Conservation (phyloP, 1,140 invertebrate species). For the Nasonia vitripennis region DNA sequence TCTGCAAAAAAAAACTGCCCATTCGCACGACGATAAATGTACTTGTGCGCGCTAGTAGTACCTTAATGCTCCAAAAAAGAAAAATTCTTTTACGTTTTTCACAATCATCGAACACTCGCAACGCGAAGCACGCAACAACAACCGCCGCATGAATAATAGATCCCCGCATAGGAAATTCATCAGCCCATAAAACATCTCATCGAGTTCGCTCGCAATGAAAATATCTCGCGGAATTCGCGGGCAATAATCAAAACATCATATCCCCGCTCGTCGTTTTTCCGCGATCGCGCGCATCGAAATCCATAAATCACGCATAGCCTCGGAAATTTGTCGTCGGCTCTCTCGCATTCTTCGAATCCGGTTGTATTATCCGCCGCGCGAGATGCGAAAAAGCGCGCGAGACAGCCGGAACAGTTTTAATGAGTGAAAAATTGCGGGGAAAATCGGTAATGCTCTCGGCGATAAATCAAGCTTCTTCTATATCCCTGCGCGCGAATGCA, state of each 20-base stretch:
- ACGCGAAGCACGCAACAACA: too few relatives aligned
- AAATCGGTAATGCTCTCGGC: conserved; percentile 36
- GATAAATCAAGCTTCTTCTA: conserved; percentile 40
- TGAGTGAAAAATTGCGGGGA: conserved; percentile 28
- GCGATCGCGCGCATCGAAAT: neutral
- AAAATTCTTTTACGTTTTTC: too few relatives aligned
- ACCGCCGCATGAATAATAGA: neutral
- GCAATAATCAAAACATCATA: conserved; percentile 36
- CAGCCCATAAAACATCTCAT: neutral
- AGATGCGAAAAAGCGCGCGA: neutral
- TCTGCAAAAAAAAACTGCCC: too few relatives aligned
- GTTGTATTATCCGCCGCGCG: neutral
- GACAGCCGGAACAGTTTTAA: conserved; percentile 6
- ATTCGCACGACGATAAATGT: too few relatives aligned
- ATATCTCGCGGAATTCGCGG: neutral
- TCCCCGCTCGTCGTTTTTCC: neutral
- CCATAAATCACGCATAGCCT: conserved; percentile 20
- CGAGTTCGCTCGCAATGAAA: neutral
- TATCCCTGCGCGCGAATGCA: neutral
- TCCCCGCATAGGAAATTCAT: neutral
- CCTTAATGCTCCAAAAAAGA: too few relatives aligned
- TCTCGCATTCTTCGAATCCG: conserved; percentile 26
- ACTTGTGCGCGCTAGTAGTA: too few relatives aligned
- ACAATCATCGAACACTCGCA: neutral
- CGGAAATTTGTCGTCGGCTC: conserved; percentile 26